These are phyloP conservation scores for Masnerella sp. DNA, from an alignment of 2,888 invertebrate genomes.

Conservation along the genomic window DNA sequence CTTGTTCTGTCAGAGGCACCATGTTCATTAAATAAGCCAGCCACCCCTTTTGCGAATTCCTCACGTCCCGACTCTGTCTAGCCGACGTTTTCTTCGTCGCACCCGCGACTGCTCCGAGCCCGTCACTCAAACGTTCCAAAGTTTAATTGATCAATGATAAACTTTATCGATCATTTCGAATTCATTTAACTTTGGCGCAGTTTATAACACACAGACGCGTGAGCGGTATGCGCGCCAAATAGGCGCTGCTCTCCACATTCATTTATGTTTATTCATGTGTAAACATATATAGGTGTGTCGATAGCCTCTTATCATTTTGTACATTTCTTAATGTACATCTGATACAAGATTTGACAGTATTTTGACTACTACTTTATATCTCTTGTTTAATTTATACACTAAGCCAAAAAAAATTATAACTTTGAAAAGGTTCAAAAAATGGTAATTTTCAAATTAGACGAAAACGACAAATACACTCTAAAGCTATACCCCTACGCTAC, in stretches of 20 bases:
- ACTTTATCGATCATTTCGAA: slow-evolving; percentile 78
- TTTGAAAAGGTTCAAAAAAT: no score
- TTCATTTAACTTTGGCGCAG: slow-evolving; percentile 77
- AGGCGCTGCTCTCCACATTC: slow-evolving; percentile 41
- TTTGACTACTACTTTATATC: no score
- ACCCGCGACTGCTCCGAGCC: slow-evolving; percentile 63
- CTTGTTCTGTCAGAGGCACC: slow-evolving; percentile 67
- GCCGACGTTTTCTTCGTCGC: slow-evolving; percentile 56
- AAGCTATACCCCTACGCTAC: no score
- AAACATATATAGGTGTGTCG: slow-evolving; percentile 38
- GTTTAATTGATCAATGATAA: slow-evolving; percentile 78
- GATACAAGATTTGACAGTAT: no score
- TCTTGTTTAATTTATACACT: no score
- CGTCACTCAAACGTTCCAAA: slow-evolving; percentile 77
- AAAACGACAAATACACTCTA: no score
- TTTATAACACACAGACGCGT: slow-evolving; percentile 69
- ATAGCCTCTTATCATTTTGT: not conserved
- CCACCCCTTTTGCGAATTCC: slow-evolving; percentile 66
- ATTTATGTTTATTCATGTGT: slow-evolving; percentile 56
- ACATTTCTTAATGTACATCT: not conserved
- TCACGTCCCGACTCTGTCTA: slow-evolving; percentile 44
- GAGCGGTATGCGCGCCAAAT: slow-evolving; percentile 59
- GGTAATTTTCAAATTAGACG: no score
- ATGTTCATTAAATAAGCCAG: slow-evolving; percentile 77
- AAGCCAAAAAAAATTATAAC: no score